Evolutionary conservation across 2,113 vertebrate species (phyloP).

Genomic region (Muntiacus reevesi): DNA sequence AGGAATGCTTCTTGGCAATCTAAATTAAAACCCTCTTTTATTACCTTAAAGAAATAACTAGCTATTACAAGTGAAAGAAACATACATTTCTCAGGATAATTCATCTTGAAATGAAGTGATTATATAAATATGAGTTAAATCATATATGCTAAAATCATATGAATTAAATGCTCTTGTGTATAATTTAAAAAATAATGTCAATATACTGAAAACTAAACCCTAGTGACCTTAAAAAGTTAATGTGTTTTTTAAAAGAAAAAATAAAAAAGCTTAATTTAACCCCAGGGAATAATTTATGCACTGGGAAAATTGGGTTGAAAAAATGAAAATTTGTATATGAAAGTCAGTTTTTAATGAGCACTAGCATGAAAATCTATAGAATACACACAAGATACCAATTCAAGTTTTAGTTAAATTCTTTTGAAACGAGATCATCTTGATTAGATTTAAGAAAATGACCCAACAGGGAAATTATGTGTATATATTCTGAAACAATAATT

Average conservation of each 20-base stretch:
- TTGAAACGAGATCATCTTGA: constrained; percentile 6
- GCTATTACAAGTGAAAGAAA: background rate
- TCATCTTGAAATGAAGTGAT: constrained; percentile 45
- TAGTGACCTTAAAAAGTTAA: background rate
- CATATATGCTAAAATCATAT: constrained; percentile 51
- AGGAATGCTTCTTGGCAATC: background rate
- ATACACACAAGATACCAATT: background rate
- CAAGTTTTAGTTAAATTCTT: constrained; percentile 19
- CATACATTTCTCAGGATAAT: constrained; percentile 27
- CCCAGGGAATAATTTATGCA: background rate
- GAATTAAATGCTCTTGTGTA: background rate
- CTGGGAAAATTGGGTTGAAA: constrained; percentile 44
- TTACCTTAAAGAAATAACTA: background rate
- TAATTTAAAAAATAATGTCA: background rate
- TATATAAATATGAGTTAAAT: constrained; percentile 35
- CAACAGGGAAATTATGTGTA: background rate
- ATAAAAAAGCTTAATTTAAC: background rate
- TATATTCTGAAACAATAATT: constrained; percentile 47
- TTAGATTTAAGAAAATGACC: constrained; percentile 53
- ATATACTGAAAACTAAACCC: background rate
- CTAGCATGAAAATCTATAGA: background rate
- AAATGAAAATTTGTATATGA: constrained; percentile 71
- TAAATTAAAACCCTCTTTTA: background rate
- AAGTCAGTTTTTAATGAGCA: constrained; percentile 52
- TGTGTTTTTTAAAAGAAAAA: background rate